Conservation (phyloP, 2,113 vertebrate species). For the Brachypteracias leptosomus region DNA sequence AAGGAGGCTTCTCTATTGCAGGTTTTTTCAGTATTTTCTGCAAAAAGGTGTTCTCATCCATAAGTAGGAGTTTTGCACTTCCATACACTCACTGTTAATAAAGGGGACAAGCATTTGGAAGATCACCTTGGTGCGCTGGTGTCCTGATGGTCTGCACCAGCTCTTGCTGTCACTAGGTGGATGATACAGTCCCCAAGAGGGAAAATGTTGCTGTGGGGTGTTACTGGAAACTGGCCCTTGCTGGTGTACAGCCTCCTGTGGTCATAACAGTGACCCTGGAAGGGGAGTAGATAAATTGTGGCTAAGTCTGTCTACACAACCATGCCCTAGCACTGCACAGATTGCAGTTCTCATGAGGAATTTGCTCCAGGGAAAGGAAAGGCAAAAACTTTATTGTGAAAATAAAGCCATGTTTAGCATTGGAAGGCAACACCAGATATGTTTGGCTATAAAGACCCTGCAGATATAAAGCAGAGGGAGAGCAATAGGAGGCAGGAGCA, state of each 20-base stretch:
- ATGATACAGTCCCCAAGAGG: background rate
- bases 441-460: background rate
- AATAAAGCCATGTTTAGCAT: background rate
- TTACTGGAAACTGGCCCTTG: background rate
- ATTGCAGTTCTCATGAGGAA: background rate
- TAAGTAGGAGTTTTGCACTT: background rate
- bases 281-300: background rate
- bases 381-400: background rate
- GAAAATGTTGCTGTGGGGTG: background rate
- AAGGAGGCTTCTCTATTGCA: background rate
- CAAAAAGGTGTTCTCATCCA: background rate
- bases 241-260: background rate
- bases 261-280: background rate
- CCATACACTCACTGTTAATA: rapidly evolving
- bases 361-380: background rate
- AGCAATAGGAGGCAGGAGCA: background rate
- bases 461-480: background rate
- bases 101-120: background rate
- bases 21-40: background rate
- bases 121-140: background rate
- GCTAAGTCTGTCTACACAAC: background rate
- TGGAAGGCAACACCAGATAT: background rate
- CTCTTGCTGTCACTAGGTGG: background rate
- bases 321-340: background rate
- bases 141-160: background rate